Percentiles rank a stretch among this genome's conserved stretches.
Conservation (phyloP, 2,113 vertebrate genomes). For the Maccullochella peelii region DNA sequence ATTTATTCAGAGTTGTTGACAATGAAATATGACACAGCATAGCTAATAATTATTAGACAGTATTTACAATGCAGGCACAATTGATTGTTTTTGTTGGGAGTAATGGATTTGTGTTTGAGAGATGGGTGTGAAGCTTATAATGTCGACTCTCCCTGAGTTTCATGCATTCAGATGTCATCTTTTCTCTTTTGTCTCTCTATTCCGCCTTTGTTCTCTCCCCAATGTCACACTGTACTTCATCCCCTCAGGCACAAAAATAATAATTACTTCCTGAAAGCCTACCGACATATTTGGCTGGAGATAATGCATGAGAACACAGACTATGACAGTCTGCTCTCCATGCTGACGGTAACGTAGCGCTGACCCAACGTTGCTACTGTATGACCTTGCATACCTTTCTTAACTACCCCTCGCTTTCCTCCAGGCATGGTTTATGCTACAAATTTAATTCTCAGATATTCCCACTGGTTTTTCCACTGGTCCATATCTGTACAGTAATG, state of each 20-base stretch:
- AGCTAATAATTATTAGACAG: slow-evolving; percentile 56
- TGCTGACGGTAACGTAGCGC: slow-evolving; percentile 97
- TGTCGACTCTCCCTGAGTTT: slow-evolving; percentile 12
- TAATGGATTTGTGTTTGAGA: slow-evolving; percentile 32
- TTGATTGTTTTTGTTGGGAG: slow-evolving; percentile 31
- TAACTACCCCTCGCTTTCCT: slow-evolving; percentile 68
- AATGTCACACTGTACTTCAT: slow-evolving; percentile 84
- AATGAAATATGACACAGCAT: slow-evolving; percentile 61
- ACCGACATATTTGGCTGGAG: slow-evolving; percentile 96
- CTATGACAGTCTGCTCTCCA: slow-evolving; percentile 96
- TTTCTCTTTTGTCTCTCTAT: slow-evolving; percentile 54
- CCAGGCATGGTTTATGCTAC: slow-evolving; percentile 79
- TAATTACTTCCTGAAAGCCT: slow-evolving; percentile 99
- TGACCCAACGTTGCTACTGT: slow-evolving; percentile 79
- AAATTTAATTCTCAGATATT: slow-evolving; percentile 69
- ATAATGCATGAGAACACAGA: slow-evolving; percentile 96
- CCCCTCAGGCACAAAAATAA: slow-evolving; percentile 98
- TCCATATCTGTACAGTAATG: slow-evolving; percentile 50
- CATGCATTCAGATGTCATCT: slow-evolving; percentile 36
- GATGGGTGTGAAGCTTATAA: slow-evolving; percentile 23
- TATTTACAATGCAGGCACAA: slow-evolving; percentile 19
- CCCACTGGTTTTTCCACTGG: slow-evolving; percentile 87
- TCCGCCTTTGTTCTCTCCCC: slow-evolving; percentile 57
- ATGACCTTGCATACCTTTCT: slow-evolving; percentile 35
- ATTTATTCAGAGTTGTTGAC: slow-evolving; percentile 72